Conservation (phyloP, 2,113 vertebrate genomes). For the Forbesichthys papilliferus region DNA sequence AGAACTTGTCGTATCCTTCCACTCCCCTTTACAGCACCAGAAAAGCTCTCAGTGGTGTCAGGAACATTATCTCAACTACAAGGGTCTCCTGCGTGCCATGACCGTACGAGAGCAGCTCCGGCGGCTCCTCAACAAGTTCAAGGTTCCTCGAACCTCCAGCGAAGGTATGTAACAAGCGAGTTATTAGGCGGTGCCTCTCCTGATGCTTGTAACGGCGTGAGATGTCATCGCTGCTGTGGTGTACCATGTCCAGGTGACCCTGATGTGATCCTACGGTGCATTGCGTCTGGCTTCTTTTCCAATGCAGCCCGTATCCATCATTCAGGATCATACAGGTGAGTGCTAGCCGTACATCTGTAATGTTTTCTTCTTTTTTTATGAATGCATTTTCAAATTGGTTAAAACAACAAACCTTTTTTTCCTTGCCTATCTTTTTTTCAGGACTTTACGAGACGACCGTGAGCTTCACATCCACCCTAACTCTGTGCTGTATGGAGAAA, state of each 20-base stretch:
- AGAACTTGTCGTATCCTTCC: background rate
- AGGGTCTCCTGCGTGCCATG: constrained; percentile 88
- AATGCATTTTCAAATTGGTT: background rate
- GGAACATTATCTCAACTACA: constrained; percentile 96
- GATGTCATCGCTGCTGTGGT: background rate
- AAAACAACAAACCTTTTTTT: background rate
- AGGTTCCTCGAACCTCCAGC: constrained; percentile 92
- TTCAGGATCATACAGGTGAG: constrained; percentile 92
- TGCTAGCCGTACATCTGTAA: background rate
- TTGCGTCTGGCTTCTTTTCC: constrained; percentile 94
- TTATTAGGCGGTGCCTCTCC: background rate
- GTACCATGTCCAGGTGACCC: constrained; percentile 84
- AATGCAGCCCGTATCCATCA: constrained; percentile 96
- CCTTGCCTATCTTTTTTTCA: constrained; percentile 49
- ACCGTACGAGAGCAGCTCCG: constrained; percentile 94
- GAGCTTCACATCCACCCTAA: constrained; percentile 95
- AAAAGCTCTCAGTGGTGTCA: constrained; percentile 98
- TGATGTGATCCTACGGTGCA: constrained; percentile 92
- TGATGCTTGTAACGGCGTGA: background rate
- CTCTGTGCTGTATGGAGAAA: constrained; percentile 93
- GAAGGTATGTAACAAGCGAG: constrained; percentile 79
- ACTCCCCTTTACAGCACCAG: constrained; percentile 80
- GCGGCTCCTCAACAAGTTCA: constrained; percentile 94
- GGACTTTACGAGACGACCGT: constrained; percentile 94
- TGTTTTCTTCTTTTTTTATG: background rate